phyloP scores from a whole-genome alignment of 2,113 vertebrate genomes.

The Salvator merianae region DNA sequence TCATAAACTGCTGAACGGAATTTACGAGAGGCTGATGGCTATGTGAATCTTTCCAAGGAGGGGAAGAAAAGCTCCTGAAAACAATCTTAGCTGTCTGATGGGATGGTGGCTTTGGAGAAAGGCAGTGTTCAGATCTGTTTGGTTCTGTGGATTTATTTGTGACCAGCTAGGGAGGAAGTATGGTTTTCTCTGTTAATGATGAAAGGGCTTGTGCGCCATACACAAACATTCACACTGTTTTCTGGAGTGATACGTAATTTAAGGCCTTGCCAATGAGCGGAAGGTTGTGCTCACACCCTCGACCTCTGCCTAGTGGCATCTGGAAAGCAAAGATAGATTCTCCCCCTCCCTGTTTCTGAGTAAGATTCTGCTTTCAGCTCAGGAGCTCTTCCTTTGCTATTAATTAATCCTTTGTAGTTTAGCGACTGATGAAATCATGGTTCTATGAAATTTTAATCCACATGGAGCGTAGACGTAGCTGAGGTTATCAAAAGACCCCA shows the following conservation, averaged over 20 bases:
- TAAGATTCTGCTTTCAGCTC: slow-evolving; percentile 64
- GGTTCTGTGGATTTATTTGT: neutral
- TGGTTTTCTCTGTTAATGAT: slow-evolving; percentile 6
- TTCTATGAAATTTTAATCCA: slow-evolving; percentile 79
- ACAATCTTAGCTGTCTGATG: no score
- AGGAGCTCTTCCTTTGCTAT: slow-evolving; percentile 73
- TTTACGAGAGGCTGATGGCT: no score
- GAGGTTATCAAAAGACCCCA: slow-evolving; percentile 83
- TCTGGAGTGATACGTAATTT: slow-evolving; percentile 35
- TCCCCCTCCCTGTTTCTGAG: neutral
- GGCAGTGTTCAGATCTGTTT: neutral
- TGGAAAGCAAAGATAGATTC: slow-evolving; percentile 77
- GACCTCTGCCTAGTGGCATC: slow-evolving; percentile 57
- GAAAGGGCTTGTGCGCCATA: neutral
- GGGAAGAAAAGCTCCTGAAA: no score
- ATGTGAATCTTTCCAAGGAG: no score
- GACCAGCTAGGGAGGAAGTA: neutral
- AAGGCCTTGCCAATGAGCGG: slow-evolving; percentile 48
- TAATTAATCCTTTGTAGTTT: slow-evolving; percentile 93
- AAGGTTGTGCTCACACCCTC: slow-evolving; percentile 53
- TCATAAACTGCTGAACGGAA: no score
- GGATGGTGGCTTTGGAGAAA: no score
- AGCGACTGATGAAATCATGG: slow-evolving; percentile 75
- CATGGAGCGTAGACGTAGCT: slow-evolving; percentile 44
- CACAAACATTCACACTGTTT: neutral